A percentile compares a stretch with the other conserved stretches of the same genome.
phyloP scores from a whole-genome alignment of 30 jellyfish, hydroid and myxozoan genomes.

The Pelagia noctiluca region DNA sequence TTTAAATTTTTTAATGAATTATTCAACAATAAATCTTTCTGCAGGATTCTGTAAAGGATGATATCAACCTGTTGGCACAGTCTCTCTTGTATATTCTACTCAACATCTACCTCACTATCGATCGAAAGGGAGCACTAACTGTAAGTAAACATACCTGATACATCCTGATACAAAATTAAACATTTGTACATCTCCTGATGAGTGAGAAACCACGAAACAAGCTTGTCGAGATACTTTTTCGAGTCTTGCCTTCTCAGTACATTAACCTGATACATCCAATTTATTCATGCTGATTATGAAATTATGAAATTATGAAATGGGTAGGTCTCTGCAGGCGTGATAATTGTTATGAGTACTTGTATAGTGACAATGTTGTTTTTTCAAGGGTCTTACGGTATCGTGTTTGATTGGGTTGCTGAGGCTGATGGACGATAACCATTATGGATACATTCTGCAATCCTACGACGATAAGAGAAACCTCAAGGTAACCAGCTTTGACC shows the following conservation, averaged over 20 bases:
- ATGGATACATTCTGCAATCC: slow-evolving; percentile 42
- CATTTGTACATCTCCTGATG: too few relatives aligned
- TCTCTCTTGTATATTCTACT: slow-evolving; percentile 63
- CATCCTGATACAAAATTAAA: background rate
- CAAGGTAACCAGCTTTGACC: slow-evolving; percentile 59
- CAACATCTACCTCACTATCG: slow-evolving; percentile 84
- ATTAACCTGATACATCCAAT: background rate
- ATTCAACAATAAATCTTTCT: too few relatives aligned
- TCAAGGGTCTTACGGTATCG: slow-evolving; percentile 85
- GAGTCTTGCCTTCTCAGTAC: background rate
- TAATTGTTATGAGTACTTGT: too few relatives aligned
- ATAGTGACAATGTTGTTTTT: background rate
- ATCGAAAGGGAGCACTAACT: slow-evolving; percentile 78
- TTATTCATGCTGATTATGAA: background rate
- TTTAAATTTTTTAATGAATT: too few relatives aligned
- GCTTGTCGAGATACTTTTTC: background rate
- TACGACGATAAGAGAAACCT: slow-evolving; percentile 75
- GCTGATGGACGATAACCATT: slow-evolving; percentile 89
- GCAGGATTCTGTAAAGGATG: slow-evolving; percentile 67
- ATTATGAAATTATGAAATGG: background rate
- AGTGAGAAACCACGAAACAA: too few relatives aligned
- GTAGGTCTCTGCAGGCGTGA: background rate
- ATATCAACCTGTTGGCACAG: slow-evolving; percentile 53
- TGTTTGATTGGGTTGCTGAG: slow-evolving; percentile 83
- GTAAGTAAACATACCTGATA: slow-evolving; percentile 43